Evolutionary conservation across 1,140 invertebrate species (phyloP), one percentile per base, ranked within the genome.

Genomic region (Drosophila rufa): DNA sequence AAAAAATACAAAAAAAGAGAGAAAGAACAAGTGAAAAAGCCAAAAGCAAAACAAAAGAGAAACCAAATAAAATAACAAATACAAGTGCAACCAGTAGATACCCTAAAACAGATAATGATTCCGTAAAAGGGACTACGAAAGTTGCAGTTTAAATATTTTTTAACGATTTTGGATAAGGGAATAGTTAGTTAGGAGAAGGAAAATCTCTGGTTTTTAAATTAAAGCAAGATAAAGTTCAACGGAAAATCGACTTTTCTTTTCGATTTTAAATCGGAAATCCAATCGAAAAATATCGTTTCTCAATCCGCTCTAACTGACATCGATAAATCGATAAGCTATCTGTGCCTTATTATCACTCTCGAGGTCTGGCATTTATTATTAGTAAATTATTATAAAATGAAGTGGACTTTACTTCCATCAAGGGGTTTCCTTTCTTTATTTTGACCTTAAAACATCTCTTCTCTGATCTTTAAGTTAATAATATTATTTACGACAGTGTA

Each of bases 41-140:
- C 74, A 76, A 85, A 85, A 82, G 67, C 83, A 80, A 78, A 78
- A 53, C 64, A 74, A 80, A 67, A 73, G 84, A 89, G 80, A 83
- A 80, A 89, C 84, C 67, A 80, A 50, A 60, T 19, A 59, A 51
- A 58, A 51, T 38, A 9, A 42, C 0, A 11, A 22, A 51, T 1
- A 43, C 33, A 64, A 81, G 30, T 60, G 17, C 50, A 68, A 50
- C 47, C 7, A n/a, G 3, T 19, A 33, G 47, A 87, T 87, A 87
- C 82, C 33, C 82, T 87, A 59, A 46, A 46, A 25, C 7, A 45
- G 14, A 22, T 38, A 22, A 4, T 8, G 33, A 38, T 14, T 6
- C 48, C 40, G 47, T 27, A 79, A 53, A 46, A 48, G 48, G 59
- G 38, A 9, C 3, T 33, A 58, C 2, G 30, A 79, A 75, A 53